Base-by-base conservation (phyloP, 1,140 invertebrate genomes). In the Prorops nasuta region DNA sequence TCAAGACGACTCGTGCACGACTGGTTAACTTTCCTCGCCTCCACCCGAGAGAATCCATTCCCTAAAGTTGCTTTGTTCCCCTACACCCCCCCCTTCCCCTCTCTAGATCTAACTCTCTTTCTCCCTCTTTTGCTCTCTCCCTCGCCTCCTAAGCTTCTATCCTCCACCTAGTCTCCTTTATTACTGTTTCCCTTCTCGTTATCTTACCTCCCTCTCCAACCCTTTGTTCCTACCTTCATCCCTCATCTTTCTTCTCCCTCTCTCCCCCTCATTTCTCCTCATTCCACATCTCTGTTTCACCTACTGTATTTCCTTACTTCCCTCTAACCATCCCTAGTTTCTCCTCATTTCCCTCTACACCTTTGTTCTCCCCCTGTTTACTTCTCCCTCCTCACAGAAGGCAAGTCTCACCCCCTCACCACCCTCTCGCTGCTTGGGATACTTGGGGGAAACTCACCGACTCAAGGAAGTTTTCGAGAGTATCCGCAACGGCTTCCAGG, bases 101-200 rank as follows among this genome's bases (percentile, higher is more conserved):
- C n/a, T n/a, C n/a, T n/a, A n/a, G n/a, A n/a, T n/a, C n/a, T n/a
- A n/a, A n/a, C 40, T 44, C 45, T 31, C 31, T 37, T 16, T 31
- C 19, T 8, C 16, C 17, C n/a, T 43, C 12, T 20, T 20, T 28
- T 32, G 43, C 17, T 34, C 38, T 48, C 37, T 37, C 41, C 43
- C 19, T 15, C 44, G 41, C 15, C n/a, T 34, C 41, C 32, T 7
- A 24, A n/a, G 14, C 35, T 38, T 20, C 44, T 16, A 32, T 21
- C 14, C 32, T 21, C 17, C 17, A 22, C 28, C 24, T 35, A 17
- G 37, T 32, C 14, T 17, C 20, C 19, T 38, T 46, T 50, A 24
- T 28, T 18, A 24, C 38, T 40, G 4, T 39, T 40, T 38, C 49
- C 36, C 24, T 28, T 10, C 24, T 28, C 24, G 24, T 28, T 28